These are phyloP conservation scores for Chaetodon trifascialis DNA, from an alignment of 2,113 vertebrate species.

Conservation along the genomic window DNA sequence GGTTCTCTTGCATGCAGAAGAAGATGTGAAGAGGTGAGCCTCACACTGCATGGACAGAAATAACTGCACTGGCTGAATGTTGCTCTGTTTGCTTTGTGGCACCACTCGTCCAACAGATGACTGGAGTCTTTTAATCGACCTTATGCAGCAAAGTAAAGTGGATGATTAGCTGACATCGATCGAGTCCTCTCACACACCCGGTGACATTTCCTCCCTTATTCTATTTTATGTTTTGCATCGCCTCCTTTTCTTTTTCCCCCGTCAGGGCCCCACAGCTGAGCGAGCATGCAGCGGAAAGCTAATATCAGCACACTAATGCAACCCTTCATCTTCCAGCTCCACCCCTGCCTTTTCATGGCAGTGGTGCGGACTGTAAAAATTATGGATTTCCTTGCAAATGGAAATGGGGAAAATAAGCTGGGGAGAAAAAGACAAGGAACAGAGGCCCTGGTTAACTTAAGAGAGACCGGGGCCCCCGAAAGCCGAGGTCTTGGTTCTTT, in stretches of 20 bases:
- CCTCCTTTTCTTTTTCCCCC: not conserved
- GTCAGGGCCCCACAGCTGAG: constrained; percentile 42
- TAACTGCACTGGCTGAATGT: too few species aligned
- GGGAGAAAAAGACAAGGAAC: constrained; percentile 52
- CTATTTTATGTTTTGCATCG: constrained; percentile 40
- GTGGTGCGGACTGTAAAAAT: constrained; percentile 46
- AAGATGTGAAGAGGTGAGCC: not conserved
- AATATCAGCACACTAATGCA: constrained; percentile 62
- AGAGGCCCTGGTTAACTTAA: constrained; percentile 51
- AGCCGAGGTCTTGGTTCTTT: constrained; percentile 77
- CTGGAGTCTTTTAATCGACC: constrained; percentile 70
- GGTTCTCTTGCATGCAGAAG: not conserved
- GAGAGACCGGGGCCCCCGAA: constrained; percentile 58
- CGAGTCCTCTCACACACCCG: constrained; percentile 46
- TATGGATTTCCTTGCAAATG: constrained; percentile 72
- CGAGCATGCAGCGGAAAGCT: constrained; percentile 43
- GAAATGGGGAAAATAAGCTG: constrained; percentile 51
- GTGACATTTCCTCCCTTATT: constrained; percentile 64
- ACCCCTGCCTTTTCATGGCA: constrained; percentile 10
- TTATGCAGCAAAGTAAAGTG: constrained; percentile 70
- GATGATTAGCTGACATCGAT: constrained; percentile 78
- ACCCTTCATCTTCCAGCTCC: constrained; percentile 67
- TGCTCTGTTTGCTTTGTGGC: constrained; percentile 45
- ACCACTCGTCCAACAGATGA: constrained; percentile 3
- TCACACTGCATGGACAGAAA: not conserved